Percentiles rank a stretch among this genome's conserved stretches.
phyloP scores from a whole-genome alignment of 2,113 vertebrate species.

The Thunnus thynnus region DNA sequence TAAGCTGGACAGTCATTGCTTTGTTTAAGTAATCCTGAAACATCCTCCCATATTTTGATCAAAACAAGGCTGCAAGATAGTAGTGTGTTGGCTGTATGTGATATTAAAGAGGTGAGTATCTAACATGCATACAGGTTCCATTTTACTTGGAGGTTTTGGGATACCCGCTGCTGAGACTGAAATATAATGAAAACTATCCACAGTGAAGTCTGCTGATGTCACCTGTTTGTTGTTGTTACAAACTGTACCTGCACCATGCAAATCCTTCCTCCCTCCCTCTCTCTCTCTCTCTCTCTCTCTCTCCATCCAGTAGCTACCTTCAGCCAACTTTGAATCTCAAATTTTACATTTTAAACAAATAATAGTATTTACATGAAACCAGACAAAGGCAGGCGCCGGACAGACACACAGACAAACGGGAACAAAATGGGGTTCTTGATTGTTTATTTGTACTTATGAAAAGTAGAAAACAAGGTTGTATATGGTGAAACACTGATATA shows the following conservation, averaged over 20 bases:
- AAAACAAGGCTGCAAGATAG: not conserved
- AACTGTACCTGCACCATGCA: constrained; percentile 17
- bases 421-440: too few species aligned
- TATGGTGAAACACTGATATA: not conserved
- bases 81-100: too few species aligned
- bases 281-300: too few species aligned
- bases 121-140: not conserved
- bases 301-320: not conserved
- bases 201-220: not conserved
- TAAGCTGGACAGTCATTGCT: not conserved
- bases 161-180: too few species aligned
- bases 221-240: not conserved
- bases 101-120: too few species aligned
- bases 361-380: constrained; percentile 59
- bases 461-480: too few species aligned
- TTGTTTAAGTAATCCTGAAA: constrained; percentile 36
- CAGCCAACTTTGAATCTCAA: constrained; percentile 68
- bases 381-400: not conserved
- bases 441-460: too few species aligned
- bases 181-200: not conserved
- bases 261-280: constrained; percentile 3
- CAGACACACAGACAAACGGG: not conserved
- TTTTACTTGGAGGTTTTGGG: not conserved
- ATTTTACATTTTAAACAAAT: constrained; percentile 78
- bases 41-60: constrained; percentile 15